These are phyloP conservation scores for Noturus placidus DNA, from an alignment of 2,113 vertebrate species.

Conservation along the genomic window DNA sequence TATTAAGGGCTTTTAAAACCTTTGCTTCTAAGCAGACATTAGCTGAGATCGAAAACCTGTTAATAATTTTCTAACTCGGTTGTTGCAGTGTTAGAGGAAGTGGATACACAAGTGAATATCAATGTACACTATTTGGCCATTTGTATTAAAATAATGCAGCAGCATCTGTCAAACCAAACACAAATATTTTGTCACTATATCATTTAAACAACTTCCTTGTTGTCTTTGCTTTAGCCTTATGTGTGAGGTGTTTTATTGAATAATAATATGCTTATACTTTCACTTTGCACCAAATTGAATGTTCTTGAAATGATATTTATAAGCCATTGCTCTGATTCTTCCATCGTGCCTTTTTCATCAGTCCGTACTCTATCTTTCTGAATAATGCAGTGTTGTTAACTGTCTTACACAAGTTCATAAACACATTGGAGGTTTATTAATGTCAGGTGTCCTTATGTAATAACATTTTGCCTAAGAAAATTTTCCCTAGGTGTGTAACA, in stretches of 20 bases:
- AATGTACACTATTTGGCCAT: neutral
- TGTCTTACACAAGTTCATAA: neutral
- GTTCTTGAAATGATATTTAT: neutral
- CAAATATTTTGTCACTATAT: neutral
- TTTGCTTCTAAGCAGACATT: neutral
- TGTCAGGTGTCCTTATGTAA: neutral
- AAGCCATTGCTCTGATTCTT: neutral
- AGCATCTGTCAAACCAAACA: neutral
- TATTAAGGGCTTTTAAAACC: no score
- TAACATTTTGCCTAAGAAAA: neutral
- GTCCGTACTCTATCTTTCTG: neutral
- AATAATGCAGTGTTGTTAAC: neutral
- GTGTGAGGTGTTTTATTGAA: neutral
- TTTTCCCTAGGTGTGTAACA: neutral
- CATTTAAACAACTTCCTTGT: neutral
- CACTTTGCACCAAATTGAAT: neutral
- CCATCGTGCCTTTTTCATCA: neutral
- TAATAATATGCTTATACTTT: neutral
- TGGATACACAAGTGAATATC: neutral
- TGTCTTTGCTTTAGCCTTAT: neutral
- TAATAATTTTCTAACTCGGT: neutral
- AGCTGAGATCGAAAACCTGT: neutral
- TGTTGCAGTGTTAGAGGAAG: neutral
- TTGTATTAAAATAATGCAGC: neutral
- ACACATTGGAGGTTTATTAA: neutral